A percentile compares a stretch with the other conserved stretches of the same genome.
phyloP scores from a whole-genome alignment of 2,797 vertebrate species.

The Lateolabrax maculatus region DNA sequence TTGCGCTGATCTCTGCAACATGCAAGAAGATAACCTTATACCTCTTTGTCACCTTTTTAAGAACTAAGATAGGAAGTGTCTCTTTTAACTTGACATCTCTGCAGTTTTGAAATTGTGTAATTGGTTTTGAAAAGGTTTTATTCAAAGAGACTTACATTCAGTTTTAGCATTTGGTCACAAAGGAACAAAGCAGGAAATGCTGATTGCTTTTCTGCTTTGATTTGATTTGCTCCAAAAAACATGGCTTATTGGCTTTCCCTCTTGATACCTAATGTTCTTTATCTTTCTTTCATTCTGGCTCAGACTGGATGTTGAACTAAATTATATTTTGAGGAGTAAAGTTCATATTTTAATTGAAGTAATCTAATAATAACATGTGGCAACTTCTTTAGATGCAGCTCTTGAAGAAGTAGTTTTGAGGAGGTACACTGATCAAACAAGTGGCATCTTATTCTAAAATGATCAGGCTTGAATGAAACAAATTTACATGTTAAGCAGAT shows the following conservation, averaged over 20 bases:
- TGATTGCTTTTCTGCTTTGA: slow-evolving; percentile 38
- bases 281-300: background rate
- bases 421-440: background rate
- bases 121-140: slow-evolving; percentile 25
- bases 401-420: background rate
- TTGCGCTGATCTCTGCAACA: slow-evolving; percentile 5
- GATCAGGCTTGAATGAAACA: background rate
- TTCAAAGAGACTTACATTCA: background rate
- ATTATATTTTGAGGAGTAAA: background rate
- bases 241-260: slow-evolving; percentile 10
- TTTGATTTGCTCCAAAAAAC: slow-evolving; percentile 41
- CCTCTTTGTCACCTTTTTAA: background rate
- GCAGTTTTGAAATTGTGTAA: background rate
- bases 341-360: background rate
- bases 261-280: slow-evolving; percentile 16
- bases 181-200: slow-evolving; percentile 9
- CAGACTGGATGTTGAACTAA: background rate
- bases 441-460: background rate
- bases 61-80: background rate
- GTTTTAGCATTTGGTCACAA: background rate
- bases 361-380: background rate
- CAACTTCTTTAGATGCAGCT: background rate
- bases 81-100: background rate
- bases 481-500: background rate
- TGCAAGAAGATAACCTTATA: background rate